Conservation (phyloP, 2,113 vertebrate genomes). For the Pagrus major region DNA sequence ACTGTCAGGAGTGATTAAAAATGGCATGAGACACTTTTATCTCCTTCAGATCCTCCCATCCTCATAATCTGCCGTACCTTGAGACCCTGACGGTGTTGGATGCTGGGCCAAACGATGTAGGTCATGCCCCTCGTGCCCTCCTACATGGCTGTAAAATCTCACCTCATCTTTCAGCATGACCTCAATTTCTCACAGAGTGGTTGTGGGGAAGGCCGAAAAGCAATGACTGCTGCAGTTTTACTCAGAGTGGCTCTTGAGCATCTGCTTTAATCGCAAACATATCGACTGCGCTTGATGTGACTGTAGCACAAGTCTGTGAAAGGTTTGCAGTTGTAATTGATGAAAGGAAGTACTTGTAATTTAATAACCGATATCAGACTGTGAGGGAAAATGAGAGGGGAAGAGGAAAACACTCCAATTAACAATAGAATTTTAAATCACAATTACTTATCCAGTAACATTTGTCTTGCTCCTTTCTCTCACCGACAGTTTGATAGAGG, state of each 20-base stretch:
- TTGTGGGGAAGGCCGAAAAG: neutral
- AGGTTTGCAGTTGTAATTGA: neutral
- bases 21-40: neutral
- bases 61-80: neutral
- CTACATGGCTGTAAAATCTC: constrained; percentile 14
- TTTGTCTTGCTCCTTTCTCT: too few species aligned
- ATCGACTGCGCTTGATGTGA: neutral
- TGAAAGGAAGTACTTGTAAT: neutral
- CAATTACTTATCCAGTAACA: too few species aligned
- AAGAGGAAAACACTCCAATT: too few species aligned
- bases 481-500: neutral
- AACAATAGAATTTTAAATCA: too few species aligned
- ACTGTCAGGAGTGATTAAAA: neutral
- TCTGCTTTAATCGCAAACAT: neutral
- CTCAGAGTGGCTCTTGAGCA: constrained; percentile 1
- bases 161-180: constrained; percentile 17
- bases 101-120: neutral
- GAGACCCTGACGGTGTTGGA: neutral
- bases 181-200: constrained; percentile 31
- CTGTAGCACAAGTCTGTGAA: neutral
- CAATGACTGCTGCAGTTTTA: neutral
- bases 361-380: neutral
- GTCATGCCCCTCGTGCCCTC: constrained; percentile 2
- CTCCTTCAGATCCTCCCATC: neutral
- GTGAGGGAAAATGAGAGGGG: neutral